Conservation (phyloP, 2,888 invertebrate species). For the Ligdia adustata region DNA sequence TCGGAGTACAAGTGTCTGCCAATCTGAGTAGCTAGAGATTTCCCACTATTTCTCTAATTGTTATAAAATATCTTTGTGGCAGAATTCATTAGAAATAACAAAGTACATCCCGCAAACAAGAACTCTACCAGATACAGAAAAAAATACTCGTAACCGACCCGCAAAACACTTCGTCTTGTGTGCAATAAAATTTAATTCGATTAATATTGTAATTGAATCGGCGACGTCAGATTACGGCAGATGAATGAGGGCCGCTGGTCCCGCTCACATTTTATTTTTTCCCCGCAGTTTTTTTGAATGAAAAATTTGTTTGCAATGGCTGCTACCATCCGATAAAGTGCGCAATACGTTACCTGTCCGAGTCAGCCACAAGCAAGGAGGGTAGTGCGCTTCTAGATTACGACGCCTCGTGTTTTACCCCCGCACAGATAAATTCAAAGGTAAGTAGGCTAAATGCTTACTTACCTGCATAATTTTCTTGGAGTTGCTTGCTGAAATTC, state of each 20-base stretch:
- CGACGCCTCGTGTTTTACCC: conserved; percentile 13
- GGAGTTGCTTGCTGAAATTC: neutral
- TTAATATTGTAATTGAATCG: conserved; percentile 35
- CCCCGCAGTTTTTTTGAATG: conserved; percentile 14
- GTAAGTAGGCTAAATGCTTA: conserved; percentile 13
- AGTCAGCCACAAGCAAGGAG: conserved; percentile 20
- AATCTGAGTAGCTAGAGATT: too few relatives aligned
- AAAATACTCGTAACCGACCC: conserved; percentile 16
- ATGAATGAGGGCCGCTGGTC: conserved; percentile 28
- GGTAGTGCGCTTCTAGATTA: conserved; percentile 22
- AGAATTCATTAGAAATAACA: too few relatives aligned
- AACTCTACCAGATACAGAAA: conserved; percentile 21
- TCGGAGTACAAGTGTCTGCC: too few relatives aligned
- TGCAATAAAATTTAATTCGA: conserved; percentile 32
- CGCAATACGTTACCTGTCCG: conserved; percentile 29
- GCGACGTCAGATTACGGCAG: conserved; percentile 31
- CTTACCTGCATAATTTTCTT: conserved; percentile 9
- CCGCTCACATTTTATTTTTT: conserved; percentile 24
- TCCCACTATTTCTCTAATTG: too few relatives aligned
- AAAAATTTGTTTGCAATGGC: conserved; percentile 33
- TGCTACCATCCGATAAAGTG: conserved; percentile 32
- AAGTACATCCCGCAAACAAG: too few relatives aligned
- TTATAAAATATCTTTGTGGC: too few relatives aligned
- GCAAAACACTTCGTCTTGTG: conserved; percentile 24
- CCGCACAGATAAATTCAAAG: conserved; percentile 25